These are phyloP conservation scores for Loripinus fragilis DNA, from an alignment of 2,888 invertebrate genomes.

Conservation along the genomic window DNA sequence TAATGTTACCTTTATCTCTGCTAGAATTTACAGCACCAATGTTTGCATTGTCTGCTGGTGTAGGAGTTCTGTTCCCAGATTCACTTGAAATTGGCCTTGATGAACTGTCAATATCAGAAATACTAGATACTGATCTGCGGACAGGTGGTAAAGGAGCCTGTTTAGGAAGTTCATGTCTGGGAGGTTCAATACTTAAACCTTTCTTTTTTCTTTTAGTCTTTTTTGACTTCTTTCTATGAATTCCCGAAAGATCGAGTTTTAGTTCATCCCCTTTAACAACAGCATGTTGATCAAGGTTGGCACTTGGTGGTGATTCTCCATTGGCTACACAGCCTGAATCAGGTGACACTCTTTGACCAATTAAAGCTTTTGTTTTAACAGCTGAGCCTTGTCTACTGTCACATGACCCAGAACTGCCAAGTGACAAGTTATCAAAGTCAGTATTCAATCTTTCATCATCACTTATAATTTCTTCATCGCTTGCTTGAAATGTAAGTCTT, in stretches of 20 bases:
- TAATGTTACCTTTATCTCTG: neutral
- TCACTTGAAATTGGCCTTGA: constrained; percentile 1
- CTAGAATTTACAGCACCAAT: neutral
- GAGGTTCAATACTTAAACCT: constrained; percentile 53
- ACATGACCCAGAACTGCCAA: constrained; percentile 67
- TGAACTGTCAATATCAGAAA: neutral
- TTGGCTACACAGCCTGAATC: constrained; percentile 80
- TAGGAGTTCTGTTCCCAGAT: neutral
- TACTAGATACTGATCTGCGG: constrained; percentile 43
- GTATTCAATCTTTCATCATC: constrained; percentile 66
- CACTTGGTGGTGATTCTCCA: constrained; percentile 68
- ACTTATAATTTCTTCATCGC: constrained; percentile 78
- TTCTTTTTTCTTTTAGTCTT: constrained; percentile 68
- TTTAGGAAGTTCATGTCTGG: constrained; percentile 73
- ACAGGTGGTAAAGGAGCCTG: constrained; percentile 73
- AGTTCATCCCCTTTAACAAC: constrained; percentile 31
- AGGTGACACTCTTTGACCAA: constrained; percentile 56
- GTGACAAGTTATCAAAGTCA: constrained; percentile 65
- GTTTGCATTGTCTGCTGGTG: neutral
- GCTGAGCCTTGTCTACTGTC: constrained; percentile 59
- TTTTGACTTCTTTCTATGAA: constrained; percentile 48
- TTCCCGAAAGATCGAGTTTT: constrained; percentile 42
- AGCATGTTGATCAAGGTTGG: constrained; percentile 12
- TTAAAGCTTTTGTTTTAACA: constrained; percentile 29
- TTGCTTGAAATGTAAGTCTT: constrained; percentile 77